phyloP scores from a whole-genome alignment of 1,140 invertebrate genomes.

The Parasteatoda tepidariorum region DNA sequence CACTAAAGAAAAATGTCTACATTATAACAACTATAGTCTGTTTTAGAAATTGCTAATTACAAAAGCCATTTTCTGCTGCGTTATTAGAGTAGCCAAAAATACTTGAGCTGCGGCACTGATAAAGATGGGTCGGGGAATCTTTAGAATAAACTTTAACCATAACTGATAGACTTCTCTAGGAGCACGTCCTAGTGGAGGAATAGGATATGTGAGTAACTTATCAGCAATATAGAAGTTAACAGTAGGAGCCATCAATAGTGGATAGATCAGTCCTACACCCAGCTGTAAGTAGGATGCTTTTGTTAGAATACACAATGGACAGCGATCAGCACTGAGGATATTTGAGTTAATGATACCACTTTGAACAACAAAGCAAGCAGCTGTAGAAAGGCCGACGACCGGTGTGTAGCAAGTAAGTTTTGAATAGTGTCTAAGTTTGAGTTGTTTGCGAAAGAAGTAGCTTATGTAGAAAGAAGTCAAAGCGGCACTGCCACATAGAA shows the following conservation, averaged over 20 bases:
- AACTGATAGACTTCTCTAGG: conserved; percentile 19
- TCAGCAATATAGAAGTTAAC: conserved; percentile 32
- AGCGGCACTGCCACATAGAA: neutral
- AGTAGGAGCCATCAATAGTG: conserved; percentile 10
- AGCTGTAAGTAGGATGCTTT: neutral
- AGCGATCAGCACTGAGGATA: neutral
- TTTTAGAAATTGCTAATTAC: no score
- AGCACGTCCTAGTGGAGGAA: conserved; percentile 19
- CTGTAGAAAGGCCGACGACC: neutral
- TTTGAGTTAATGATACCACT: neutral
- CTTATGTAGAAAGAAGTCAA: neutral
- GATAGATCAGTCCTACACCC: neutral
- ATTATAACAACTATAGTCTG: no score
- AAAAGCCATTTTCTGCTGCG: neutral
- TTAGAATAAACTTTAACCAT: neutral
- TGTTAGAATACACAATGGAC: neutral
- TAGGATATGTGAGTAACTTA: conserved; percentile 23
- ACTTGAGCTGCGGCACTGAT: neutral
- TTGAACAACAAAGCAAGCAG: neutral
- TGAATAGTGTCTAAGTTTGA: conserved; percentile 25
- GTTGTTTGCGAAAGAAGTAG: conserved; percentile 10
- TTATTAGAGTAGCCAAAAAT: neutral
- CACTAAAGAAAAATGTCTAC: no score
- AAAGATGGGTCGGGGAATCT: conserved; percentile 5
- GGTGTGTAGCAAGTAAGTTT: conserved; percentile 29